A percentile compares a stretch with the other conserved stretches of the same genome.
phyloP scores from a whole-genome alignment of 2,888 invertebrate species.

The Andrena dorsata region DNA sequence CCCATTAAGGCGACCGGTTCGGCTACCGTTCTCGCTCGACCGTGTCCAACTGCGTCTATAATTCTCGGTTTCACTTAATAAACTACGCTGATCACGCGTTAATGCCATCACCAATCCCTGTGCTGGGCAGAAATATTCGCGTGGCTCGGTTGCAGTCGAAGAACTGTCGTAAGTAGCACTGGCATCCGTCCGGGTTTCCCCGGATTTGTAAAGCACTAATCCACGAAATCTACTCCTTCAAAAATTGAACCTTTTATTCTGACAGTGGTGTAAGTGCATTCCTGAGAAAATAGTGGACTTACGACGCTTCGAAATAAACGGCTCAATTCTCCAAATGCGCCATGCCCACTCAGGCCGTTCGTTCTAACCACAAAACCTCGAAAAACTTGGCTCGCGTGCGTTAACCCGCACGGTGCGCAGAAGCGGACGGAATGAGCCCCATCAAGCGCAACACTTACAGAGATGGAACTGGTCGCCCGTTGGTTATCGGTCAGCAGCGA shows the following conservation, averaged over 20 bases:
- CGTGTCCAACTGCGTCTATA: slow-evolving; percentile 45
- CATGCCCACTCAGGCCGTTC: neutral
- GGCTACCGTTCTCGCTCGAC: neutral
- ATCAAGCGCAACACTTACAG: slow-evolving; percentile 33
- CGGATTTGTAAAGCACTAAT: too few relatives aligned
- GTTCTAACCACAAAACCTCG: slow-evolving; percentile 1
- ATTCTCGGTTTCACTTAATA: slow-evolving; percentile 53
- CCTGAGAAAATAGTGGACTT: too few relatives aligned
- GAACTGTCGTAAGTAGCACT: too few relatives aligned
- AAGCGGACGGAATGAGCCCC: neutral
- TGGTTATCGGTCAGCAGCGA: slow-evolving; percentile 46
- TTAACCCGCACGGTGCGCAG: slow-evolving; percentile 11
- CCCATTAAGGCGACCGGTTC: slow-evolving; percentile 39
- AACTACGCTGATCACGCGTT: slow-evolving; percentile 50
- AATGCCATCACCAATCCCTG: slow-evolving; percentile 24
- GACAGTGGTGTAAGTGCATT: too few relatives aligned
- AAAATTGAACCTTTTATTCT: too few relatives aligned
- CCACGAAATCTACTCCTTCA: too few relatives aligned
- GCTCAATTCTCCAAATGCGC: neutral
- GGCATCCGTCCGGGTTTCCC: too few relatives aligned
- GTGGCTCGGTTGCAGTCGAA: too few relatives aligned
- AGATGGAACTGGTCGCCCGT: slow-evolving; percentile 35
- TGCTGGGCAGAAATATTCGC: neutral
- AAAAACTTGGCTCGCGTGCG: slow-evolving; percentile 5
- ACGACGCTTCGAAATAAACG: too few relatives aligned